Evolutionary conservation across 2,113 vertebrate genomes (phyloP).

Genomic region (Scartelaos histophorus): DNA sequence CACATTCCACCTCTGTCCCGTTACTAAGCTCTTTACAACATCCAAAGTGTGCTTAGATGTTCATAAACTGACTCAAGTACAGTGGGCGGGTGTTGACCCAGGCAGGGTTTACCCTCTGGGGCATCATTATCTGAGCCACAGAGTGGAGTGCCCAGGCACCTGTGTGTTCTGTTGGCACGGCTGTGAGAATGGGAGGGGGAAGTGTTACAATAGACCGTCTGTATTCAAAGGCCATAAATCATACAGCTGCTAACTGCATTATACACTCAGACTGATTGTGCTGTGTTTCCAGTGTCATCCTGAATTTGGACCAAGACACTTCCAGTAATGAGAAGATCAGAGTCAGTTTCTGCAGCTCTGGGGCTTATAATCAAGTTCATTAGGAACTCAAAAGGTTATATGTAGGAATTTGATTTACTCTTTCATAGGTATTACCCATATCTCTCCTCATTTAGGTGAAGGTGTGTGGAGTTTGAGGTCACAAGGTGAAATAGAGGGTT

Average conservation of each 20-base stretch:
- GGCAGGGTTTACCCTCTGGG: slow-evolving; percentile 55
- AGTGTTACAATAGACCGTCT: slow-evolving; percentile 54
- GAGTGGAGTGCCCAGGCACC: slow-evolving; percentile 56
- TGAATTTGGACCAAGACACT: neutral
- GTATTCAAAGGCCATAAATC: slow-evolving; percentile 59
- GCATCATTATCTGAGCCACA: slow-evolving; percentile 64
- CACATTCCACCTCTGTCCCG: slow-evolving; percentile 53
- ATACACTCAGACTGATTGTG: neutral
- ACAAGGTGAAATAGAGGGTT: no score
- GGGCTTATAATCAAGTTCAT: no score
- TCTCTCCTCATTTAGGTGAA: no score
- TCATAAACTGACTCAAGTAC: slow-evolving; percentile 49
- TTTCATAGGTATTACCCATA: no score
- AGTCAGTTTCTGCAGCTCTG: no score
- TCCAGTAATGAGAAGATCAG: neutral
- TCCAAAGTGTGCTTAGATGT: slow-evolving; percentile 24
- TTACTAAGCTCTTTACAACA: neutral
- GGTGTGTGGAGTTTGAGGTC: no score
- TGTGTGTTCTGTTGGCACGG: slow-evolving; percentile 66
- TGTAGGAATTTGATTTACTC: no score
- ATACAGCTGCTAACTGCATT: slow-evolving; percentile 49
- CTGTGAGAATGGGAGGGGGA: slow-evolving; percentile 42
- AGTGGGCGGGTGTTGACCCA: slow-evolving; percentile 58
- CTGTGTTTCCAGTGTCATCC: neutral
- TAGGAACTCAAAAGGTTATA: no score